Evolutionary conservation across 2,113 vertebrate species (phyloP).

Genomic region (Zosterops borbonicus): DNA sequence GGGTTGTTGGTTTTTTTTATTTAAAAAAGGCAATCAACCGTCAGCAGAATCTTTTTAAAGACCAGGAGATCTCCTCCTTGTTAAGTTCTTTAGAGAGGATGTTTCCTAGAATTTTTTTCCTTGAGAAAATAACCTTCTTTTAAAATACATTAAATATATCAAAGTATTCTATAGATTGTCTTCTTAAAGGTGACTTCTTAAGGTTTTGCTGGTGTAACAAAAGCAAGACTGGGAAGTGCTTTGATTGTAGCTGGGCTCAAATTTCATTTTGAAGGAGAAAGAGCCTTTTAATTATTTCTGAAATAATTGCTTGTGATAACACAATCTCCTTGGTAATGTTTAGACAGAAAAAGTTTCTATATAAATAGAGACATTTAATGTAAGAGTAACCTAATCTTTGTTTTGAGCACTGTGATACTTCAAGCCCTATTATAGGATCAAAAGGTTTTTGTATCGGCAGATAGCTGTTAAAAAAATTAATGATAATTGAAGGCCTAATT

Average conservation of each 20-base stretch:
- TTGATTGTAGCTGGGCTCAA: background rate
- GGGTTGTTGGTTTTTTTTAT: background rate
- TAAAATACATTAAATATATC: background rate
- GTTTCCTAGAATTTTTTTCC: background rate
- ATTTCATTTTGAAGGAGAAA: background rate
- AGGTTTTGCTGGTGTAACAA: background rate
- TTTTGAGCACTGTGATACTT: constrained; percentile 2
- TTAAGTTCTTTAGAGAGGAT: background rate
- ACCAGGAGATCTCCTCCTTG: background rate
- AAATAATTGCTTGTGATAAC: constrained; percentile 18
- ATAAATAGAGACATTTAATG: constrained; percentile 25
- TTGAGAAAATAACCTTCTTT: background rate
- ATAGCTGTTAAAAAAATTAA: background rate
- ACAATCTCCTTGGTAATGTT: background rate
- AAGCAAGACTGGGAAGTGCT: constrained; percentile 2
- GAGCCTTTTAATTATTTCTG: constrained; percentile 25
- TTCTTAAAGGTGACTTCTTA: background rate
- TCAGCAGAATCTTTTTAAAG: background rate
- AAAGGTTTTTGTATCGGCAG: constrained; percentile 4
- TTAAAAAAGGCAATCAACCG: background rate
- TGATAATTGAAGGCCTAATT: constrained; percentile 21
- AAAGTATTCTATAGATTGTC: background rate
- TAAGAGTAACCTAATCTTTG: background rate
- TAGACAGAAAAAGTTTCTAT: background rate
- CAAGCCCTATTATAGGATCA: background rate